Percentiles rank a stretch among this genome's conserved stretches.
Evolutionary conservation across 2,888 invertebrate species (phyloP).

Genomic region (Pandemis cinnamomeana): DNA sequence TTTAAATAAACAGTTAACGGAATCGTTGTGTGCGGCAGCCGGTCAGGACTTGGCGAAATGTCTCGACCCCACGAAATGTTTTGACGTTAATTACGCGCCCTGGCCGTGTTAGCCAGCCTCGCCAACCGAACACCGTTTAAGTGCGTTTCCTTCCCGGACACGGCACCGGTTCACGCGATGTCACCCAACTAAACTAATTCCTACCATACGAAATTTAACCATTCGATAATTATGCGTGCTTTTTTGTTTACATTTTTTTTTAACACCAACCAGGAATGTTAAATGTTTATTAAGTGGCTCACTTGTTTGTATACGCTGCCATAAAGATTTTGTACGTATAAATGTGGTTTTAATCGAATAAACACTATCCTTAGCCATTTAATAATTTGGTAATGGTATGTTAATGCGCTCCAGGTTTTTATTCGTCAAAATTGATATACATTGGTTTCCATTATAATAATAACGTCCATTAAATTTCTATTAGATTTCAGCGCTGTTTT

Average conservation of each 20-base stretch:
- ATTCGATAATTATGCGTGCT: conserved; percentile 21
- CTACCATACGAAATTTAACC: conserved; percentile 15
- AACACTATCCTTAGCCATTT: conserved; percentile 27
- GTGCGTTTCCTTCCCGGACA: conserved; percentile 47
- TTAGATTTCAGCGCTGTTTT: not conserved
- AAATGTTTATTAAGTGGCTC: conserved; percentile 35
- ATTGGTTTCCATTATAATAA: conserved; percentile 27
- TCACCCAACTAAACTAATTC: conserved; percentile 43
- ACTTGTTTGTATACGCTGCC: conserved; percentile 29
- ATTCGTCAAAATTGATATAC: conserved; percentile 19
- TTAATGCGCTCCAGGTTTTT: conserved; percentile 18
- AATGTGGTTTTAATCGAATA: conserved; percentile 35
- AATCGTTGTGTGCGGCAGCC: conserved; percentile 20
- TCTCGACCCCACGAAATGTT: conserved; percentile 44
- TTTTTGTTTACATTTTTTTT: conserved; percentile 30
- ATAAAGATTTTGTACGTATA: conserved; percentile 15
- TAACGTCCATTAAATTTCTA: conserved; percentile 15
- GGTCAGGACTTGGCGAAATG: conserved; percentile 36
- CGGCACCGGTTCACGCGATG: conserved; percentile 50
- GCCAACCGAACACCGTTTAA: conserved; percentile 46
- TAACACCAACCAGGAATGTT: conserved; percentile 22
- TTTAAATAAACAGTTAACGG: not conserved
- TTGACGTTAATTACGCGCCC: conserved; percentile 46
- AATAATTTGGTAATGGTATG: conserved; percentile 21
- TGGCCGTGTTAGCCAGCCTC: conserved; percentile 30